phyloP scores from a whole-genome alignment of 1,140 invertebrate genomes.

The Eciton burchellii region DNA sequence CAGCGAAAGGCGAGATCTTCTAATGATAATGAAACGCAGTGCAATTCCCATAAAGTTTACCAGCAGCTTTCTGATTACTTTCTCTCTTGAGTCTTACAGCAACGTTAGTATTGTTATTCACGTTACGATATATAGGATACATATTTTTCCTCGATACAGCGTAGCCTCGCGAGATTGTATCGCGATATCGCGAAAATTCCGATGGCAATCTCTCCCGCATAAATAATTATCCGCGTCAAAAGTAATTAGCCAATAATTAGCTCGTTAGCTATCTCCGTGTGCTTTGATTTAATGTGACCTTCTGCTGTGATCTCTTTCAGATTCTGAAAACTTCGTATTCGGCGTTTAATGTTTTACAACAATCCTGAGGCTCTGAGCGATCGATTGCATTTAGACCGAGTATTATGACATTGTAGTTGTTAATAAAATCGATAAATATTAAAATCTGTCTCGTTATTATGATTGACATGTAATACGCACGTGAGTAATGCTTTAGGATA shows the following conservation, averaged over 20 bases:
- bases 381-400: no score
- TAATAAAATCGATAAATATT: no score
- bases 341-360: slow-evolving; percentile 59
- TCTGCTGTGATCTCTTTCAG: slow-evolving; percentile 27
- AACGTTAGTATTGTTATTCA: slow-evolving; percentile 42
- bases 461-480: no score
- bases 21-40: slow-evolving; percentile 53
- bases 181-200: no score
- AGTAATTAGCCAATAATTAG: no score
- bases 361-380: not conserved
- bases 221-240: no score
- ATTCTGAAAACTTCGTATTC: slow-evolving; percentile 59
- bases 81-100: slow-evolving; percentile 38
- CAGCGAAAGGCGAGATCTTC: not conserved
- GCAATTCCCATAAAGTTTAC: slow-evolving; percentile 48
- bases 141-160: not conserved
- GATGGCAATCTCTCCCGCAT: no score
- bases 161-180: not conserved
- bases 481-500: no score
- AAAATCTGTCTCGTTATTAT: no score
- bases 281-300: no score
- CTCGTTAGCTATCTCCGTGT: no score
- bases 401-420: no score
- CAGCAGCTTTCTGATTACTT: slow-evolving; percentile 27
- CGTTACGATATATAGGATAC: not conserved